phyloP scores from a whole-genome alignment of 2,113 vertebrate genomes.

The Egretta garzetta region DNA sequence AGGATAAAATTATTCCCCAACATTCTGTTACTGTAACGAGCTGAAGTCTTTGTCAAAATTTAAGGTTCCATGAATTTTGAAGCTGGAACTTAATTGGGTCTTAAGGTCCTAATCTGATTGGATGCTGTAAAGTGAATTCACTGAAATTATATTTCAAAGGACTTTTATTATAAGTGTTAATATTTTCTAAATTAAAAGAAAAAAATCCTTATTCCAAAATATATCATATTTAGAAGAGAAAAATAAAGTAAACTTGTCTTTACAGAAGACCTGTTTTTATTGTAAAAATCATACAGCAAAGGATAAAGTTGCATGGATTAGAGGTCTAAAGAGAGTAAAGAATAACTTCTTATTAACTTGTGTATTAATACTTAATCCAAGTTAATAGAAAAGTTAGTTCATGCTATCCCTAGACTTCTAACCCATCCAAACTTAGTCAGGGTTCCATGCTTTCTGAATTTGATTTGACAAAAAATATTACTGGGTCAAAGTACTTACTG shows the following conservation, averaged over 20 bases:
- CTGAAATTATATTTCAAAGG: neutral
- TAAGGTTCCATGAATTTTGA: neutral
- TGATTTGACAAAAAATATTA: neutral
- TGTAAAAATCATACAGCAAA: neutral
- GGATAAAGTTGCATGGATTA: neutral
- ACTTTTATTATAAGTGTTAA: neutral
- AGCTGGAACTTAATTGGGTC: neutral
- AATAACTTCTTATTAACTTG: neutral
- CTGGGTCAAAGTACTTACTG: neutral
- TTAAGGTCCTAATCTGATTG: neutral
- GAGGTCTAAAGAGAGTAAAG: neutral
- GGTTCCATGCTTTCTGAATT: neutral
- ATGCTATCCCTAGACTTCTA: neutral
- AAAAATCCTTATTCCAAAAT: neutral
- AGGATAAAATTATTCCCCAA: neutral
- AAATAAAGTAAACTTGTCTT: neutral
- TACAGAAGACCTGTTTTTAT: neutral
- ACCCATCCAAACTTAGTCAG: neutral
- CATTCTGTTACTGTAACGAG: neutral
- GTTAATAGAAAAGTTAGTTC: neutral
- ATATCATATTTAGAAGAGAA: neutral
- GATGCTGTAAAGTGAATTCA: neutral
- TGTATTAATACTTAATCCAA: neutral
- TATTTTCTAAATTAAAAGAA: neutral
- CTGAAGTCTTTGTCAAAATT: neutral